Base-by-base conservation (phyloP, 2,797 vertebrate species). In the Catamblyrhynchus diadema region DNA sequence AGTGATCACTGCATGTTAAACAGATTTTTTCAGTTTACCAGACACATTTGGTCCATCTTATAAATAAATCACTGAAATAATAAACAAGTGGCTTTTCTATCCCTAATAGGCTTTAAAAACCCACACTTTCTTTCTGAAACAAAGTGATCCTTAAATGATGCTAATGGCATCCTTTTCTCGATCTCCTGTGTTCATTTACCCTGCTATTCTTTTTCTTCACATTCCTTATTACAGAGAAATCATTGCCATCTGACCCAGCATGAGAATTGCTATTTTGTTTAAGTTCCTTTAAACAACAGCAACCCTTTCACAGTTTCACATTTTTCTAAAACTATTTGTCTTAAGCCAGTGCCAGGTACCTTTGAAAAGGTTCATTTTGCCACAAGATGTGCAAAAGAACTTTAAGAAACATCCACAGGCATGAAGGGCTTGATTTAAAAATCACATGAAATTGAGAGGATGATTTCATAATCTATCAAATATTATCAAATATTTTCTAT, bases 21-120 rank as follows among this genome's bases (percentile, higher is more conserved):
- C 50, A 67, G 23, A 60, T 50, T 67, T 57, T 74, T 89, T 73
- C 72, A 78, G 57, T 87, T 92, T 87, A 54, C 62, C 48, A 78
- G 42, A 32, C 45, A 56, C 32, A 45, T 84, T 91, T 51, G 14
- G 6, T 78, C 48, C 41, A 10, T 44, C 37, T 93, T 42, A 78
- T n/a, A 92, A 91, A 89, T 64, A 39, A 28, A 88, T 65, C 28
- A 65, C 4, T 80, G 59, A 54, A 90, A 94, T 54, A 93, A 93
- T 13, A 92, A 85, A 70, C 1, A 2, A 90, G 32, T 37, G 59
- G 22, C 6, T 79, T 90, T 92, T 77, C 41, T 84, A 20, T 50
- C 71, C 24, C 32, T 67, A 87, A 66, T 10, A 39, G 1, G 3
- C 10, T 71, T 83, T 51, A 12, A 53, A 80, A 81, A 45, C 3